These are phyloP conservation scores for Lepidiolamprologus cunningtoni DNA, from an alignment of 2,113 vertebrate species.

Conservation along the genomic window DNA sequence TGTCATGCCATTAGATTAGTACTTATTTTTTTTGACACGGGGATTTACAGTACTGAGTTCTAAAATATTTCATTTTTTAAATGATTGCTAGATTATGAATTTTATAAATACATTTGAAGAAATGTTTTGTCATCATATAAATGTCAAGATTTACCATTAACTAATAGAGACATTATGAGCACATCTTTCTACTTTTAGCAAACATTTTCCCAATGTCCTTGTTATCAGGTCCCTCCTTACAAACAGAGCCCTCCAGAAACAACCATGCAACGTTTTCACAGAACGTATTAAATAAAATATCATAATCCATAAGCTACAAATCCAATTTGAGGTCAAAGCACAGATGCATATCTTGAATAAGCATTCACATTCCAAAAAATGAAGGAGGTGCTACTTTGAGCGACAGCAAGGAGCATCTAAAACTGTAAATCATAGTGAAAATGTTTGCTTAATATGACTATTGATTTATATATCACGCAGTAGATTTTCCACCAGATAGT, in stretches of 20 bases:
- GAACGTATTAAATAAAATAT: neutral
- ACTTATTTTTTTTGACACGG: neutral
- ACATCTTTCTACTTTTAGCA: neutral
- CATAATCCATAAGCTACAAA: neutral
- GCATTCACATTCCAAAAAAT: neutral
- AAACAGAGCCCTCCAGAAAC: neutral
- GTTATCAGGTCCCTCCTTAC: neutral
- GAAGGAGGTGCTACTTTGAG: neutral
- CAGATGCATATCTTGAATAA: neutral
- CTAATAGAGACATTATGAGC: neutral
- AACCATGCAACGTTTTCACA: neutral
- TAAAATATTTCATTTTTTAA: neutral
- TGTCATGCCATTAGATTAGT: neutral
- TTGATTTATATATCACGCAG: neutral
- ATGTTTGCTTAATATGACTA: neutral
- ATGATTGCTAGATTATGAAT: neutral
- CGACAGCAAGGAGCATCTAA: neutral
- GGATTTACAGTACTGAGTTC: neutral
- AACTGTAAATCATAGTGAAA: conserved; percentile 3
- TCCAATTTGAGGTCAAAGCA: neutral
- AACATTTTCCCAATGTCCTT: neutral
- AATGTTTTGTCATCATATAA: neutral
- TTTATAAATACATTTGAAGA: neutral
- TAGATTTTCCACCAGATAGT: conserved; percentile 17
- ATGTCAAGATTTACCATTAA: neutral